Evolutionary conservation across 1,140 invertebrate species (phyloP).

Genomic region (Stegodyphus dumicola): DNA sequence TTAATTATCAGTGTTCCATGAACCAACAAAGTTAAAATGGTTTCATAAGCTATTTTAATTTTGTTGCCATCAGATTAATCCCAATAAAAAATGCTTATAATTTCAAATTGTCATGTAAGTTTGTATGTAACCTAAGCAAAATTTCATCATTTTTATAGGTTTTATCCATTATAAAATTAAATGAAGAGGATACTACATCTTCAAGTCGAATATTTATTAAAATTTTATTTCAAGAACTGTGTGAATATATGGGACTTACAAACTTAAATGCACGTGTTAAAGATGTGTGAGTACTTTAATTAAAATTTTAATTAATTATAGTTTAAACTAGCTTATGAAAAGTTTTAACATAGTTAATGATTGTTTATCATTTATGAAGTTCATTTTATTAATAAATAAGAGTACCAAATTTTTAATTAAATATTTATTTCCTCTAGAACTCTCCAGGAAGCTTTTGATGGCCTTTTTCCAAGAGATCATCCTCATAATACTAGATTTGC

Average conservation of each 20-base stretch:
- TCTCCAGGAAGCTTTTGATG: constrained; percentile 86
- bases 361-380: no score
- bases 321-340: neutral
- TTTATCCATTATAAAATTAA: constrained; percentile 87
- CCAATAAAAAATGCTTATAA: no score
- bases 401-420: no score
- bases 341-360: no score
- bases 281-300: constrained; percentile 77
- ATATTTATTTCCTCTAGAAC: constrained; percentile 72
- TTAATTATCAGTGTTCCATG: no score
- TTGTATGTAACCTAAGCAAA: neutral
- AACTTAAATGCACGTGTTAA: constrained; percentile 91
- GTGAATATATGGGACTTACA: constrained; percentile 93
- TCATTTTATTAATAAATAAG: no score
- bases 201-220: constrained; percentile 98
- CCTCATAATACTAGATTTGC: constrained; percentile 97
- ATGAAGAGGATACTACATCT: constrained; percentile 97
- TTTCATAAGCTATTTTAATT: no score
- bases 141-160: constrained; percentile 70
- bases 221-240: constrained; percentile 95
- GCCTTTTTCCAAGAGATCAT: constrained; percentile 94
- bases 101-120: no score
- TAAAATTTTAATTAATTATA: neutral
- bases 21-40: no score
- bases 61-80: no score